Conservation (phyloP, 2,797 vertebrate species). For the Sebastes reedi region DNA sequence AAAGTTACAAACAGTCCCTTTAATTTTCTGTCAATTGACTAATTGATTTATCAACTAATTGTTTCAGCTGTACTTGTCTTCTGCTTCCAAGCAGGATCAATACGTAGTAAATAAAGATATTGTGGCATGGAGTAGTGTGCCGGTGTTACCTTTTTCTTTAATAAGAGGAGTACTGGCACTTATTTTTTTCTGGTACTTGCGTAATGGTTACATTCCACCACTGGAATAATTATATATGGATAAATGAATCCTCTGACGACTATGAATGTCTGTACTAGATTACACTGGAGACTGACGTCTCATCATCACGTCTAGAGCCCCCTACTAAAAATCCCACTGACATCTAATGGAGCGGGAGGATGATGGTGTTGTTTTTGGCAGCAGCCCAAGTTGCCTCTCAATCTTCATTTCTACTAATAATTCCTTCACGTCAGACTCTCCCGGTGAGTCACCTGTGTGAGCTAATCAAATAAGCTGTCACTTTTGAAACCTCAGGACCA, state of each 20-base stretch:
- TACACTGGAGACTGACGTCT: neutral
- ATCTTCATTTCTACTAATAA: neutral
- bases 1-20: too few species aligned
- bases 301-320: neutral
- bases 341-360: neutral
- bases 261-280: neutral
- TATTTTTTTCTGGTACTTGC: too few species aligned
- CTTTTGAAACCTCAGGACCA: slow-evolving; percentile 1
- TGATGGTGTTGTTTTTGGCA: neutral
- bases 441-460: slow-evolving; percentile 43
- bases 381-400: neutral
- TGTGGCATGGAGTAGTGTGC: too few species aligned
- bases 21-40: too few species aligned
- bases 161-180: too few species aligned
- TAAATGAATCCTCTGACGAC: neutral
- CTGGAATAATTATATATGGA: neutral
- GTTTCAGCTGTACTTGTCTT: neutral
- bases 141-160: too few species aligned
- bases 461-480: slow-evolving; percentile 11
- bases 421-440: neutral
- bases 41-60: neutral
- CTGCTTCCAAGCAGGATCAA: too few species aligned
- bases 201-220: too few species aligned
- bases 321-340: neutral
- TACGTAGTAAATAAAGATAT: too few species aligned